Base-by-base conservation (phyloP, 2,888 invertebrate species). In the Bellardia pandia region DNA sequence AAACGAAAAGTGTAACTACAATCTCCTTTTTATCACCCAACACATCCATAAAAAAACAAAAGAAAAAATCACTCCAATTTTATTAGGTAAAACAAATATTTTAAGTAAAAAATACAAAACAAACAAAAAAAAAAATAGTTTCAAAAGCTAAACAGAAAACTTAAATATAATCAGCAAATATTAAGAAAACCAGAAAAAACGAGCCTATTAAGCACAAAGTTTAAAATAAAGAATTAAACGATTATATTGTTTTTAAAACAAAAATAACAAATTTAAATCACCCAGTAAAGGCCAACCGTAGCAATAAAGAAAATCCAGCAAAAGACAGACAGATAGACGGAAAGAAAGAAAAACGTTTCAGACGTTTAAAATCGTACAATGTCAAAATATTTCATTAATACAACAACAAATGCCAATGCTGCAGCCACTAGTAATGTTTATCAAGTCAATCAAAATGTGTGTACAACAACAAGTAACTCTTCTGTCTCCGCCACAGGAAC, bases 321-420 rank as follows among this genome's bases (percentile, higher is more conserved):
- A 6, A 83, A 72, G n/a, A 72, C 53, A 72, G 51, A 72, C 58
- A 76, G 62, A 76, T 58, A n/a, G 37, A 84, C 30, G 62, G 60
- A 83, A 74, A 77, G 51, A 56, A 53, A 66, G 16, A 45, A 72
- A 45, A 86, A 79, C 78, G 75, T 69, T 86, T 68, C 4, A 51
- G 30, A 82, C 86, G 77, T 77, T 78, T 69, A 42, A 69, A 79
- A 74, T 66, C 30, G 81, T 87, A 90, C 89, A 82, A 92, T 92
- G 92, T 92, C 93, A 89, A 92, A 91, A 90, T 92, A 91, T 90
- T 92, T 91, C 84, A 89, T 90, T 87, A 91, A 89, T 80, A 88
- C 89, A 89, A 86, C 90, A 82, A 89, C 89, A 90, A 90, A 90
- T 90, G 89, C 90, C 85, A 90, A 83, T 83, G 85, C 86, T 86